Base-by-base conservation (phyloP, 1,140 invertebrate genomes). In the Scaptodrosophila lebanonensis region DNA sequence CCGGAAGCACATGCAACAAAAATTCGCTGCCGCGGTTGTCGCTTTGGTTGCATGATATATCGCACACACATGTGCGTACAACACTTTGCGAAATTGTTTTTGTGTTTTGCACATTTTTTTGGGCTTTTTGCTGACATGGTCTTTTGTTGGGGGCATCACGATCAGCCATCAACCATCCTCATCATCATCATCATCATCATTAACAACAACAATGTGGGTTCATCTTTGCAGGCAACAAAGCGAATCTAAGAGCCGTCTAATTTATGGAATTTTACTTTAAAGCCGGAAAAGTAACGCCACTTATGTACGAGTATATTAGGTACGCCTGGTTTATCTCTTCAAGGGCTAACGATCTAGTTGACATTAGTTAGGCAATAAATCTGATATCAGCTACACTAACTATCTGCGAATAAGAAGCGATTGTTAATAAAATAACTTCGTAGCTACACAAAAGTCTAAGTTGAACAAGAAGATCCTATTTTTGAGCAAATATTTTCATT, bases 1-100 rank as follows among this genome's bases (percentile, higher is more conserved):
- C 73, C 73, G 73, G 64, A 59, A 65, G 42, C 35, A 48, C 40
- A 50, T 58, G 60, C 54, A 58, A 58, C 53, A 58, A 3, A 33
- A 4, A 40, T 59, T 64, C 47, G 54, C 30, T 54, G 43, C 30
- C 12, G n/a, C n/a, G 25, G 51, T 20, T 36, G 29, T 50, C 6
- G 18, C 16, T 35, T 27, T 68, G 36, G 29, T 43, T 57, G 59
- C 54, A 50, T 61, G 42, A 56, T 56, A 36, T 48, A 60, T 64
- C 36, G 36, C 49, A 60, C 36, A 32, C 49, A 60, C 54, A 65
- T 68, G 40, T 69, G 65, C 68, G 65, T 65, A 65, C 27, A 43
- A 40, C 12, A 43, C 52, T 42, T 53, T 39, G 42, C 12, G 36
- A n/a, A 15, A 44, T 51, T 57, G 25, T 39, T 44, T 43, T 43